Evolutionary conservation across 2,888 invertebrate genomes (phyloP), one percentile per base, ranked within the genome.

Genomic region (Xylota segnis): DNA sequence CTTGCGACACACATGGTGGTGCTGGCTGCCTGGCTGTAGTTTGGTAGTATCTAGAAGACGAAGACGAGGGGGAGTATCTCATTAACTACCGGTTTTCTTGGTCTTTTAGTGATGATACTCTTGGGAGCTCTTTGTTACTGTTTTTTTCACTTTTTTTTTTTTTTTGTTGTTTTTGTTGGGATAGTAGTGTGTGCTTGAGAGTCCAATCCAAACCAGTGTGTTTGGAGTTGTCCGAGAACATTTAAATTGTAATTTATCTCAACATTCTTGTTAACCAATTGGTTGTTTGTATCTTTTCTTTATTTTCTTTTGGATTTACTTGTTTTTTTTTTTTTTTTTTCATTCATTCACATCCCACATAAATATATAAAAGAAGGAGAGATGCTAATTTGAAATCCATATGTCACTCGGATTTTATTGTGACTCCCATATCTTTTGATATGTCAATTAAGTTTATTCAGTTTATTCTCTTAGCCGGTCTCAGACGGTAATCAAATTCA

Each of bases 211-310:
- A 23, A 23, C 47, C 7, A 27, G n/a, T 12, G 45, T 34, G 71
- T 47, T 32, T 59, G 40, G 59, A 68, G 50, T 59, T 43, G 68
- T 50, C 18, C 34, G 59, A 43, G 84, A 81, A 71, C 70, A 82
- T 86, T 86, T 86, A 86, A 86, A 82, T 86, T 86, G 86, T 86
- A 82, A 86, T 86, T 86, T 86, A 86, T 86, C 82, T 86, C 68
- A 71, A 68, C 82, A 72, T 87, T 87, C 87, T 87, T 83, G 83
- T 87, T 87, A 87, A 87, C 87, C 87, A 87, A 87, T 87, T 83
- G 87, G 77, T 83, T 83, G 74, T 83, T 83, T 72, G 76, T 82
- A 72, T 76, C 37, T 71, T 81, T 77, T 52, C 47, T 54, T 68
- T 54, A 40, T 66, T 68, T 74, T 16, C 34, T 32, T 56, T 75